Base-by-base conservation (phyloP, 1,140 invertebrate species). In the Cheumatopsyche charites region DNA sequence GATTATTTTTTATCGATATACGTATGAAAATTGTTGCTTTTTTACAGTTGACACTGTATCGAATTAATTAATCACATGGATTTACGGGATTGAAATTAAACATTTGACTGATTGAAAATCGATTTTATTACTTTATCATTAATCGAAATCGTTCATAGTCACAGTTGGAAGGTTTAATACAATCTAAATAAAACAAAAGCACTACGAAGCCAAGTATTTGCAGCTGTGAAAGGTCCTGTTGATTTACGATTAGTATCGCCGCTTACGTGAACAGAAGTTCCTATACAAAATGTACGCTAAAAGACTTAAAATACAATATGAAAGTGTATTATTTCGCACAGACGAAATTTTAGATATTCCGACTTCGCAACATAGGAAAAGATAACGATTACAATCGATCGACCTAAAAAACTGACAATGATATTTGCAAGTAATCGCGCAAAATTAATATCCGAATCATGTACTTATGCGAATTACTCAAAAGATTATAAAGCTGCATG, bases 371-470 rank as follows among this genome's bases (percentile, higher is more conserved):
- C 19, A 13, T 15, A 52, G 47, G 47, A 52, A 52, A 52, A 52
- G 47, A 52, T 17, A 17, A 17, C 47, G 9, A 52, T 52, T 52
- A 15, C 47, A n/a, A 17, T 17, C 4, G 47, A n/a, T n/a, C n/a
- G n/a, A 52, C 15, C n/a, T 9, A 52, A 52, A 52, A 36, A 36
- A 36, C 3, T 36, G 43, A 15, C 13, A 47, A 47, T 47, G 15
- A 58, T 58, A 58, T 58, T 58, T 58, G 55, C 55, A 58, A 58
- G 55, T 58, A 58, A 58, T 58, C 55, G 55, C 11, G 19, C 55
- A 9, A 58, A 58, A 58, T 58, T 58, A 58, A 58, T 58, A 58
- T 58, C 55, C 19, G 55, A 58, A 21, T 23, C 19, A 12, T 58
- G 9, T 36, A 36, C 9, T 36, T 36, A 36, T 36, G 29, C 9